Evolutionary conservation across 2,888 invertebrate species (phyloP), one percentile per base, ranked within the genome.

Genomic region (Acleris literana): DNA sequence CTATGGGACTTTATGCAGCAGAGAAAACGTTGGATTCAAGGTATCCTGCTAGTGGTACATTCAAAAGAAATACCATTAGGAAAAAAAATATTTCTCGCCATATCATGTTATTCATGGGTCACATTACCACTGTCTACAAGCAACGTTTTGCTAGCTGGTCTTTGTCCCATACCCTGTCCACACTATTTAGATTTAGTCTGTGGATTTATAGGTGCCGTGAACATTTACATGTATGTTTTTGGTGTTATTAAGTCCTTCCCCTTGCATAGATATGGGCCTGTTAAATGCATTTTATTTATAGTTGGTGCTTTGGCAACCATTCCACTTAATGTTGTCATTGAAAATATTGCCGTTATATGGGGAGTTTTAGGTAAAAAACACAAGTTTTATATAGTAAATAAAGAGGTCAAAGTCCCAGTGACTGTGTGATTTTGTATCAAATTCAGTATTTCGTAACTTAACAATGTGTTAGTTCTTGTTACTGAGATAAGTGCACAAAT

Each of bases 201-300:
- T 88, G 97, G 97, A 64, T 98, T 98, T 82, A 96, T 97, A 76
- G 98, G 97, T 70, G 98, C 97, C 69, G 97, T 98, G 66, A 98
- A 97, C 86, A 96, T 98, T 81, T 99, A 99, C 87, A 99, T 99
- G 98, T 99, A 99, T 86, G 95, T 99, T 70, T 99, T 98, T 88
- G 99, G 99, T 70, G 98, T 98, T n/a, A 94, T 98, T 61, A 99
- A 98, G 86, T 98, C 98, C 63, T 99, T 99, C 83, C 97, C 97
- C 22, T 92, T 98, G 44, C 96, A 97, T 86, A 95, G 97, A 78
- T 96, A 97, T 84, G 98, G 98, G 13, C 88, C 96, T 69, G 80
- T 96, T 49, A 95, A 96, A 83, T 97, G 97, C 83, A 80, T 95
- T 67, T 88, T 97, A 64, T 97, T 97, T 83, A 94, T 98, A 69